These are phyloP conservation scores for Falco cherrug DNA, from an alignment of 2,797 vertebrate species.

Conservation along the genomic window DNA sequence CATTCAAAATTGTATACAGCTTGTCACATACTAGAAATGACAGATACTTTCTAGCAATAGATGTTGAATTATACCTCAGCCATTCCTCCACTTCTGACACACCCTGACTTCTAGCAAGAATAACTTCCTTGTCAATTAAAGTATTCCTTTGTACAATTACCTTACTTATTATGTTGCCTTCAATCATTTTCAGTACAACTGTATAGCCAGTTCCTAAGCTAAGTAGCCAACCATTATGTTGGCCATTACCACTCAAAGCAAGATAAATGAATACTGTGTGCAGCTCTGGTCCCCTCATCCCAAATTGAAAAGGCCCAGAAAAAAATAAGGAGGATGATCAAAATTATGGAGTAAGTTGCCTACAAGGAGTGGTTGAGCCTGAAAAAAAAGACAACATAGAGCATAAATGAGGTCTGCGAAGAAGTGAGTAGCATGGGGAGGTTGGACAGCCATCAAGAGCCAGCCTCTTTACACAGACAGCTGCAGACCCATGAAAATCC, in stretches of 20 bases:
- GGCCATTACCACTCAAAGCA: neutral
- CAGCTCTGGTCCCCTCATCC: neutral
- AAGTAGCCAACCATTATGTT: neutral
- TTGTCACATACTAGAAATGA: neutral
- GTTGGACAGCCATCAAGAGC: neutral
- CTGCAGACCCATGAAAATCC: neutral
- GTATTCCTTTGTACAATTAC: neutral
- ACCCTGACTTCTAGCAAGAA: neutral
- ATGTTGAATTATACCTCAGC: neutral
- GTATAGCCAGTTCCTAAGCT: neutral
- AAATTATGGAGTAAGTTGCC: neutral
- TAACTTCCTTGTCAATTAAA: neutral
- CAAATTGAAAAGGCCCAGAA: neutral
- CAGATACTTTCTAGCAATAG: neutral
- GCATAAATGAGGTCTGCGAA: neutral
- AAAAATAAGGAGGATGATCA: neutral
- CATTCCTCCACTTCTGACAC: neutral
- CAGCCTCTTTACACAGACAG: neutral
- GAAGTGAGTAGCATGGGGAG: neutral
- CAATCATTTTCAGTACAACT: neutral
- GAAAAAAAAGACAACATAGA: neutral
- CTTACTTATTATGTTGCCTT: neutral
- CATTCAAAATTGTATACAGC: neutral
- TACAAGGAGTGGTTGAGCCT: neutral
- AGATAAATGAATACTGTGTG: neutral